Base-by-base conservation (phyloP, 2,797 vertebrate genomes). In the Poeciliopsis infans region DNA sequence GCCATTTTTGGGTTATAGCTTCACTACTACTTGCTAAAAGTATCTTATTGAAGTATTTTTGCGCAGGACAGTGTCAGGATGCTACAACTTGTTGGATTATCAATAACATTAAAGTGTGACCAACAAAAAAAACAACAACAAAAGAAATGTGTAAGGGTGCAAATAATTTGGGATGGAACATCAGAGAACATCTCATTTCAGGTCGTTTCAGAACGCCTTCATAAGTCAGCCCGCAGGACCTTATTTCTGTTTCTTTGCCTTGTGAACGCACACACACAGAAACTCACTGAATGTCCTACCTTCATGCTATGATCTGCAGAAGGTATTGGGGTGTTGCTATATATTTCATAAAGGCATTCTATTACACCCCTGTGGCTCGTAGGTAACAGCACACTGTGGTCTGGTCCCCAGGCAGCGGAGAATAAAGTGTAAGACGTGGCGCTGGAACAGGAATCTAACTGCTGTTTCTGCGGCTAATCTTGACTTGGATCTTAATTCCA, bases 401-500 rank as follows among this genome's bases (percentile, higher is more conserved):
- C 79, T 86, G 78, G 88, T 92, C 91, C 90, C 90, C 85, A 83
- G 89, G 91, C 90, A 88, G 86, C 77, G 11, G 76, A 92, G 91
- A 91, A 94, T 92, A 92, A 93, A 92, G 91, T 91, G 89, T 80
- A 88, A 88, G 85, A 92, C 82, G 86, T 86, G 90, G 86, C 85
- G 87, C 90, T 87, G 91, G 85, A 93, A 92, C 93, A 92, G 92
- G 92, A 95, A 94, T 95, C 94, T 90, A 93, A 92, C 90, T 91
- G 89, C 93, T 94, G 92, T 95, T 96, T 95, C 95, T 93, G 88
- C 87, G 89, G 85, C 84, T 94, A 95, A 96, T 96, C 96, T 95
- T 91, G 92, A 95, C 94, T 93, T 89, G 83, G 92, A 96, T 96
- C 96, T 95, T 96, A 96, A 96, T 96, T 95, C 95, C 94, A 95